These are phyloP conservation scores for Tortricodes alternella DNA, from an alignment of 2,888 invertebrate genomes.

Conservation along the genomic window DNA sequence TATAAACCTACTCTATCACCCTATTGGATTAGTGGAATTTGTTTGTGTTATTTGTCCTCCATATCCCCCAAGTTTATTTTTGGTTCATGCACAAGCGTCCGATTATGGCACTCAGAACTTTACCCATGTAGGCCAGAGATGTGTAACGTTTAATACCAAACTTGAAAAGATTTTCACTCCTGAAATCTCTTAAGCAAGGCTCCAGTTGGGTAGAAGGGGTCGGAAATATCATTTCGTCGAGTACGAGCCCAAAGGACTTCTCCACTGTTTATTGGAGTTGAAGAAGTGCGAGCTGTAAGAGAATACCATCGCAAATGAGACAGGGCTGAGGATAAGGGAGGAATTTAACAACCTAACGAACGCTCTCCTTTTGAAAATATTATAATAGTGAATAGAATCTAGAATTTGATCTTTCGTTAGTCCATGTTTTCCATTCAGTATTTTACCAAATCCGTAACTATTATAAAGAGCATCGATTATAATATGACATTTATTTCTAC, in stretches of 20 bases:
- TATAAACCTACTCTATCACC: too few species aligned
- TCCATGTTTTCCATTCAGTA: too few species aligned
- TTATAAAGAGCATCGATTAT: too few species aligned
- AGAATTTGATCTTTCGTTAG: too few species aligned
- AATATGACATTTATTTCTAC: too few species aligned
- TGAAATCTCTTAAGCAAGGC: slow-evolving; percentile 12
- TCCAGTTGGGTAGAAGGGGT: slow-evolving; percentile 4
- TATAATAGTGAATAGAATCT: too few species aligned
- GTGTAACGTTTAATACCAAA: not conserved
- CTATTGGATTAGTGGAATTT: too few species aligned
- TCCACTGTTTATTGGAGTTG: slow-evolving; percentile 32
- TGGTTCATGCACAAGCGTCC: slow-evolving; percentile 14
- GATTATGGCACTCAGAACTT: slow-evolving; percentile 16
- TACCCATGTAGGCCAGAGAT: slow-evolving; percentile 9
- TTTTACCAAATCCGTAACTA: too few species aligned
- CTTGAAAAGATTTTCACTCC: not conserved
- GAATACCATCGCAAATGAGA: slow-evolving; percentile 48
- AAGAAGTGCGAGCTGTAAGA: slow-evolving; percentile 18
- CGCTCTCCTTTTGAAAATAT: not conserved
- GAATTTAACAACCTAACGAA: slow-evolving; percentile 36
- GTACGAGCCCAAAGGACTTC: slow-evolving; percentile 15
- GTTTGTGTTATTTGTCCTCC: too few species aligned
- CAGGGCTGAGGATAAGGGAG: slow-evolving; percentile 50
- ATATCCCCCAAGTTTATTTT: slow-evolving; percentile 8
- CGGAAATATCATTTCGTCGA: slow-evolving; percentile 27